These are phyloP conservation scores for Zophobas atratus DNA, from an alignment of 1,140 invertebrate species.

Conservation along the genomic window DNA sequence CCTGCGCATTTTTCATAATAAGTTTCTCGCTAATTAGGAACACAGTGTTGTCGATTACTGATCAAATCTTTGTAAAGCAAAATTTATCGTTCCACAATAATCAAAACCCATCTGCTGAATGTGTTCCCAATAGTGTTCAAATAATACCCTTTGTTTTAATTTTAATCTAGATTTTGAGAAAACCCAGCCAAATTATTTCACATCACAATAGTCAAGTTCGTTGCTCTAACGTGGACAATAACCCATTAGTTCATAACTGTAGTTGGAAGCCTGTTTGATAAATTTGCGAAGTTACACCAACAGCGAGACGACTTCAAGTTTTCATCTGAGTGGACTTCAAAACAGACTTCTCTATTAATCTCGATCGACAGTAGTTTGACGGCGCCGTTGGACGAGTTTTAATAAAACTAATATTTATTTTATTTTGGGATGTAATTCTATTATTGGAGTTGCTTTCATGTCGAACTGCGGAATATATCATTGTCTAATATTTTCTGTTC, in stretches of 20 bases:
- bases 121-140: no score
- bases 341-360: slow-evolving; percentile 33
- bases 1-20: no score
- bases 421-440: no score
- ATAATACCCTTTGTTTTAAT: no score
- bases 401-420: not conserved
- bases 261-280: slow-evolving; percentile 39
- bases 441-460: no score
- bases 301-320: slow-evolving; percentile 19
- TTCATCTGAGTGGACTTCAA: slow-evolving; percentile 37
- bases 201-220: slow-evolving; percentile 21
- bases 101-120: no score
- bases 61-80: no score
- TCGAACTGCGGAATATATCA: no score
- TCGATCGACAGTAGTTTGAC: slow-evolving; percentile 21
- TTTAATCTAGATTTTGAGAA: not conserved
- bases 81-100: no score
- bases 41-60: no score
- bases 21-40: no score
- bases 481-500: no score
- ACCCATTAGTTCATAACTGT: slow-evolving; percentile 37
- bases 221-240: slow-evolving; percentile 24
- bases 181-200: slow-evolving; percentile 10
- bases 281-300: slow-evolving; percentile 38
- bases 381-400: slow-evolving; percentile 16